A percentile compares a stretch with the other conserved stretches of the same genome.
Evolutionary conservation across 2,797 vertebrate genomes (phyloP).

Genomic region (Paratrypauchen microcephalus): DNA sequence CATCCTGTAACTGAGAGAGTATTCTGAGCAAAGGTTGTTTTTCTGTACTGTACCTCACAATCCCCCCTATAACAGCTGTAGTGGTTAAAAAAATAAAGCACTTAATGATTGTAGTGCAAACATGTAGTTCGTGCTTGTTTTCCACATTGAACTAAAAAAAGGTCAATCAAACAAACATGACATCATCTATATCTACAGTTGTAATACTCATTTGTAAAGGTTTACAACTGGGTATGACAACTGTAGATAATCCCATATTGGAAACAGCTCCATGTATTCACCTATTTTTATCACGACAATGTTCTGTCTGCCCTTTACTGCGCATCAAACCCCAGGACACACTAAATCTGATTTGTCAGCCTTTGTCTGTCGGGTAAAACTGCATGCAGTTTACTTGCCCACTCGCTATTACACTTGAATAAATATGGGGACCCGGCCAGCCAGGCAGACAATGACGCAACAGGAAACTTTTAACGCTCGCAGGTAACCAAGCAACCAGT

Average conservation of each 20-base stretch:
- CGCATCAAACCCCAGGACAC: constrained; percentile 60
- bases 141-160: neutral
- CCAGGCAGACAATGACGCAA: constrained; percentile 76
- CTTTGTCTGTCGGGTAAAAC: constrained; percentile 35
- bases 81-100: neutral
- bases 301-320: constrained; percentile 17
- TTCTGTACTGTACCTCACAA: too few species aligned
- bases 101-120: neutral
- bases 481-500: constrained; percentile 78
- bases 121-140: neutral
- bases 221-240: neutral
- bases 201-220: neutral
- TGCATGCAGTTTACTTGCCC: constrained; percentile 63
- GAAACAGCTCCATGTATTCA: neutral
- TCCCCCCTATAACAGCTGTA: too few species aligned
- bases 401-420: constrained; percentile 74
- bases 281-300: constrained; percentile 11
- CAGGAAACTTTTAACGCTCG: constrained; percentile 77
- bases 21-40: too few species aligned
- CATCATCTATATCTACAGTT: too few species aligned
- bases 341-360: constrained; percentile 59
- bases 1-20: too few species aligned
- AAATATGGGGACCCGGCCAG: constrained; percentile 75
- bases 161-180: neutral
- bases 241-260: neutral